Base-by-base conservation (phyloP, 1,140 invertebrate genomes). In the Euura lappo region DNA sequence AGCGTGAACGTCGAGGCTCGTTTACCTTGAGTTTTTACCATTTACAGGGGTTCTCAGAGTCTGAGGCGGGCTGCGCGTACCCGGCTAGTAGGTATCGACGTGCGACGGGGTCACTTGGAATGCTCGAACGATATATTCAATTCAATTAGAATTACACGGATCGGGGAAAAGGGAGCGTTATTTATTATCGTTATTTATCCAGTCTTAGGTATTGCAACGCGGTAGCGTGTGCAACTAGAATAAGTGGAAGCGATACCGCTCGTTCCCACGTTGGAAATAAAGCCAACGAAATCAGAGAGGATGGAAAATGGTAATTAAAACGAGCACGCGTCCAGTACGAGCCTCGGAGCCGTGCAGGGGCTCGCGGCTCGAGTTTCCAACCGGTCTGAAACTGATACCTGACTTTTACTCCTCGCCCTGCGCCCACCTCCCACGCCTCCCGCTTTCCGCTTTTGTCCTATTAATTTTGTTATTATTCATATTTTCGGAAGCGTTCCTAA, bases 21-120 rank as follows among this genome's bases (percentile, higher is more conserved):
- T 86, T 86, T 81, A 86, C 85, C 85, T 86, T 87, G 85, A 85
- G 84, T 81, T 82, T 82, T 79, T 75, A 74, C 69, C 75, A 77
- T 77, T 60, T 74, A 72, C 85, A 86, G 85, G 77, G 85, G 78
- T 77, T 82, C 85, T 86, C 85, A 85, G 73, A 72, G 69, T 71
- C 46, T 8, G 47, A 47, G 44, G 11, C n/a, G 51, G 51, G 8
- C 51, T 3, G 8, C 13, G 0, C 51, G 51, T 60, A 60, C 3
- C 51, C 8, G 13, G 51, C 3, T 3, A 6, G 3, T 8, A 60
- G n/a, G 4, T 60, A 60, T 60, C 28, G 28, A 28, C 28, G 28
- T 28, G 28, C 28, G 28, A 28, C 28, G 28, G 28, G 28, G 28
- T 28, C 28, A 28, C 28, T 28, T 60, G 51, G 4, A 5, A 6